Evolutionary conservation across 2,797 vertebrate genomes (phyloP).

Genomic region (Anniella stebbinsi): DNA sequence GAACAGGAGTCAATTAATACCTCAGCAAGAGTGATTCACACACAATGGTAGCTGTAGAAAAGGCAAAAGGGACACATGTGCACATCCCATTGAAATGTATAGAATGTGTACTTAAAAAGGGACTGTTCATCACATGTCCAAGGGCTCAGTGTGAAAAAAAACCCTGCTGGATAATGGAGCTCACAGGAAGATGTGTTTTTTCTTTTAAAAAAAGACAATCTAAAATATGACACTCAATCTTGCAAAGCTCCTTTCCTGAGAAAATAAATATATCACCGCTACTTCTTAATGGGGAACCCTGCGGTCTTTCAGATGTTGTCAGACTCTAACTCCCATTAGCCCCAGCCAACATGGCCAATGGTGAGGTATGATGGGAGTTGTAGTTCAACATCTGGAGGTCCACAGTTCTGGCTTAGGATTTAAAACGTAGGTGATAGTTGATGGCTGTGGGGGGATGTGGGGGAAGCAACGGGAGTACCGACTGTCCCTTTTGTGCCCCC

Average conservation of each 20-base stretch:
- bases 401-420: neutral
- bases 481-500: neutral
- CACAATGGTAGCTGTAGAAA: constrained; percentile 6
- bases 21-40: fast-evolving
- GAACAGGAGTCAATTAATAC: constrained; percentile 28
- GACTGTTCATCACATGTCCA: neutral
- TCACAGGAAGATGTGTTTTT: neutral
- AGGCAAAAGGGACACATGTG: neutral
- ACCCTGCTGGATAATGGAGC: neutral
- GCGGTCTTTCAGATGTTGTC: too few species aligned
- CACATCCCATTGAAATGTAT: neutral
- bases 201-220: too few species aligned
- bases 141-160: neutral
- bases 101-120: neutral
- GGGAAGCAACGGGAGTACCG: too few species aligned
- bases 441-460: too few species aligned
- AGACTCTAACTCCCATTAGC: too few species aligned
- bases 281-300: too few species aligned
- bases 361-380: too few species aligned
- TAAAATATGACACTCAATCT: neutral
- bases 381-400: too few species aligned
- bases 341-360: too few species aligned
- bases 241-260: neutral
- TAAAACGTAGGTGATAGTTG: neutral
- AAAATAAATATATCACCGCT: neutral